These are phyloP conservation scores for Galendromus occidentalis DNA, from an alignment of 1,140 invertebrate species.

Conservation along the genomic window DNA sequence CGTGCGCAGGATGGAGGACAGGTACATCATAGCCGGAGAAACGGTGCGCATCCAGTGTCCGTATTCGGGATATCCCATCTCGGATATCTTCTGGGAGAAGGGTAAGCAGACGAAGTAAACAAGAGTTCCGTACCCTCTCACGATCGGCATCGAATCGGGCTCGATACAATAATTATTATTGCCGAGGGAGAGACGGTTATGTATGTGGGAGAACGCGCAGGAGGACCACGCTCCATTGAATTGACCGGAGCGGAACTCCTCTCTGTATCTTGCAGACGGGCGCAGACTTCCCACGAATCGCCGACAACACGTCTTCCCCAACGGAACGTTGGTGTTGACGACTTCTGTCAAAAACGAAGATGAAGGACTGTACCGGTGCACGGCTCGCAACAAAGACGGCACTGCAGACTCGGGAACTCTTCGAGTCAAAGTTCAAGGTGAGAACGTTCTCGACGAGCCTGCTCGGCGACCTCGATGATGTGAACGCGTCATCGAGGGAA, in stretches of 20 bases:
- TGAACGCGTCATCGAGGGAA: too few relatives aligned
- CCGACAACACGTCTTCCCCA: constrained; percentile 28
- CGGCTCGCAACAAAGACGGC: constrained; percentile 29
- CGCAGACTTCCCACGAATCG: constrained; percentile 34
- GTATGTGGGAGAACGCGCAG: too few relatives aligned
- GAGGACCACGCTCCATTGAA: too few relatives aligned
- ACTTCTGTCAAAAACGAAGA: constrained; percentile 33
- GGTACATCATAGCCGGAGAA: constrained; percentile 68
- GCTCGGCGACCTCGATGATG: too few relatives aligned
- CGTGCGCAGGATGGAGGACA: constrained; percentile 47
- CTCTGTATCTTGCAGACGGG: constrained; percentile 37
- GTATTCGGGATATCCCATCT: constrained; percentile 80
- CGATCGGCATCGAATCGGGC: too few relatives aligned
- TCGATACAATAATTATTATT: too few relatives aligned
- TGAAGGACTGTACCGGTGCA: constrained; percentile 33
- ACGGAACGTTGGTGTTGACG: constrained; percentile 49
- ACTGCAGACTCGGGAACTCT: constrained; percentile 30
- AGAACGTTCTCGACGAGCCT: not conserved
- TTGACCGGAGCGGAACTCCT: not conserved
- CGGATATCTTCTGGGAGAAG: constrained; percentile 78
- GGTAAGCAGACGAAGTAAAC: constrained; percentile 33
- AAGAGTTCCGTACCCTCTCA: too few relatives aligned
- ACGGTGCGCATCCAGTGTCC: constrained; percentile 69
- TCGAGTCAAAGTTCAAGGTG: constrained; percentile 33
- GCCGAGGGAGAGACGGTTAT: too few relatives aligned